Percentiles rank a stretch among this genome's conserved stretches.
Conservation (phyloP, 2,888 invertebrate species). For the Papilio elwesi region DNA sequence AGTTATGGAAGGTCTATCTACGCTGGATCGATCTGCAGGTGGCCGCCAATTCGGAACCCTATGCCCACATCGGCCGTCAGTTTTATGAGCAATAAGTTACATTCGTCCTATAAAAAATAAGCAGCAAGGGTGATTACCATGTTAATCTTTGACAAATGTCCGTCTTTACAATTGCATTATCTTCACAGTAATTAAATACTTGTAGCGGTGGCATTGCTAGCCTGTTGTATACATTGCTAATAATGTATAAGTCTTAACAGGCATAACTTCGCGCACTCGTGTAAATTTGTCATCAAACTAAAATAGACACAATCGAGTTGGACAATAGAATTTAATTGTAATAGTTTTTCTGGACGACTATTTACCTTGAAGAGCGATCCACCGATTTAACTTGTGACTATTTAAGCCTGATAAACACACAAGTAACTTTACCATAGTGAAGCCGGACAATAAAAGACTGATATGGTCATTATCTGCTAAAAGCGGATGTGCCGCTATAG, state of each 20-base stretch:
- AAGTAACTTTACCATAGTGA: background rate
- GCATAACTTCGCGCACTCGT: background rate
- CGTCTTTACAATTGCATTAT: conserved; percentile 13
- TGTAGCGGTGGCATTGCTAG: background rate
- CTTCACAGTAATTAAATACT: conserved; percentile 16
- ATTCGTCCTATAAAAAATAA: background rate
- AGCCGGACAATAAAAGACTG: too few relatives aligned
- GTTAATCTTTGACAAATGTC: background rate
- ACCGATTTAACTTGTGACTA: too few relatives aligned
- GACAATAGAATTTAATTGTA: conserved; percentile 8
- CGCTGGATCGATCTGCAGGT: too few relatives aligned
- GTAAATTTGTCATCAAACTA: conserved; percentile 20
- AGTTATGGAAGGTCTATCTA: too few relatives aligned
- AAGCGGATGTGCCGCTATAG: too few relatives aligned
- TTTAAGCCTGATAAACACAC: background rate
- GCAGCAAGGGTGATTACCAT: background rate
- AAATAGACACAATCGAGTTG: conserved; percentile 3
- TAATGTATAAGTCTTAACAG: conserved; percentile 7
- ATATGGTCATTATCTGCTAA: too few relatives aligned
- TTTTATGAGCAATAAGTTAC: background rate
- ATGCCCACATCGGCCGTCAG: background rate
- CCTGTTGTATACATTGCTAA: conserved; percentile 13
- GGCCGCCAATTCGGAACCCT: too few relatives aligned
- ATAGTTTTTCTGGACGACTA: background rate
- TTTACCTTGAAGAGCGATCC: conserved; percentile 3